Evolutionary conservation across 2,888 invertebrate genomes (phyloP).

Genomic region (Spilarctia lutea): DNA sequence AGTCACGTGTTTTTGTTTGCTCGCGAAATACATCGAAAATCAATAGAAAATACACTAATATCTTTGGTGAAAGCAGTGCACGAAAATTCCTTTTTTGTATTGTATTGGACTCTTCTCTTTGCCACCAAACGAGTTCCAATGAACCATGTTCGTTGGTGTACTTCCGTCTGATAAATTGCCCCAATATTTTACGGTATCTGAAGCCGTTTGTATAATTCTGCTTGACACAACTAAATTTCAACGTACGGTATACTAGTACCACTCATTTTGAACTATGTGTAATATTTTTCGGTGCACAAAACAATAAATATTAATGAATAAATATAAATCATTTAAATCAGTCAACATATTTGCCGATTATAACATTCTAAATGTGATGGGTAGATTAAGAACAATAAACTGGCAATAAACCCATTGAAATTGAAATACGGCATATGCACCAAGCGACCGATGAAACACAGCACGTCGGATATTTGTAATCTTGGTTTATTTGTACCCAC

Average conservation of each 20-base stretch:
- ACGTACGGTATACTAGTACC: not conserved
- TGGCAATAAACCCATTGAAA: conserved; percentile 42
- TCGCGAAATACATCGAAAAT: not conserved
- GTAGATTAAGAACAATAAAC: not conserved
- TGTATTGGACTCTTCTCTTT: not conserved
- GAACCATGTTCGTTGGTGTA: not conserved
- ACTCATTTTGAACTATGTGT: not conserved
- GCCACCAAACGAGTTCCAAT: not conserved
- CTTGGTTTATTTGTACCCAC: conserved; percentile 58
- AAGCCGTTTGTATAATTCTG: not conserved
- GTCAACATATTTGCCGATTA: not conserved
- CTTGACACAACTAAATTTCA: not conserved
- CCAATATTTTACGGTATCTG: not conserved
- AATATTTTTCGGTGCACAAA: not conserved
- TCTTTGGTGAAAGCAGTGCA: not conserved
- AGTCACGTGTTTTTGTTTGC: not conserved
- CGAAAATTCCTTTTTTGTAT: not conserved
- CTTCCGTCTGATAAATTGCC: not conserved
- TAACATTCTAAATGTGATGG: not conserved
- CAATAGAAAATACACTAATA: not conserved
- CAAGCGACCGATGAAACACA: conserved; percentile 50
- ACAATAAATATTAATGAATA: not conserved
- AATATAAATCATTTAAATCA: not conserved
- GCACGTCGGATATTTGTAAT: conserved; percentile 38
- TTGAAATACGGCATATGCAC: conserved; percentile 56